Percentiles rank a stretch among this genome's conserved stretches.
Evolutionary conservation across 1,140 invertebrate genomes (phyloP).

Genomic region (Calliopsis andreniformis): DNA sequence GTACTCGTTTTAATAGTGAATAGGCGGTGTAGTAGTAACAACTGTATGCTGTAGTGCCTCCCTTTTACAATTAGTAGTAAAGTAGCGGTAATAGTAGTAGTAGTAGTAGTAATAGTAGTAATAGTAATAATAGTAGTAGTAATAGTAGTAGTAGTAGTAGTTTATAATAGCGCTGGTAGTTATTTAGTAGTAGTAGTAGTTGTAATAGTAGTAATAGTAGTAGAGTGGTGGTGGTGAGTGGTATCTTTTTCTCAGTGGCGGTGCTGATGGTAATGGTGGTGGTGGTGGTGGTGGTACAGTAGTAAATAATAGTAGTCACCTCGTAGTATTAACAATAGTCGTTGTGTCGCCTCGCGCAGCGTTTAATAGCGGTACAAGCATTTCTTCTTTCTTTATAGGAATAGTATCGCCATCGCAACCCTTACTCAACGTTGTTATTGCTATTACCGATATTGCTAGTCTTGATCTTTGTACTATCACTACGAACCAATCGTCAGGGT

Average conservation of each 20-base stretch:
- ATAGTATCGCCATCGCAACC: constrained; percentile 30
- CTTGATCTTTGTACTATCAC: constrained; percentile 57
- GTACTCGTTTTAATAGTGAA: constrained; percentile 25
- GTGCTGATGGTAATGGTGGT: constrained; percentile 49
- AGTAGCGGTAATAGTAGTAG: constrained; percentile 63
- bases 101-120: constrained; percentile 45
- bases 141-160: constrained; percentile 54
- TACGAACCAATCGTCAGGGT: constrained; percentile 50
- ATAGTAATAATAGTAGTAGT: constrained; percentile 45
- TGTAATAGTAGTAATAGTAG: constrained; percentile 41
- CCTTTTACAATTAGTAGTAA: constrained; percentile 54
- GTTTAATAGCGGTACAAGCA: constrained; percentile 44
- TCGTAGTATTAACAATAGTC: constrained; percentile 47
- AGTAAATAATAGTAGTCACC: constrained; percentile 38
- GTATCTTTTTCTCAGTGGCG: constrained; percentile 2
- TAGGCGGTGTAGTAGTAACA: constrained; percentile 52
- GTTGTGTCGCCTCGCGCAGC: constrained; percentile 15
- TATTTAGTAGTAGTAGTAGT: constrained; percentile 45
- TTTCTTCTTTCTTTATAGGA: constrained; percentile 27
- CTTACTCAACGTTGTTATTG: constrained; percentile 20
- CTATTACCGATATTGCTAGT: constrained; percentile 39
- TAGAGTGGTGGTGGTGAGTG: constrained; percentile 39
- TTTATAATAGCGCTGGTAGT: constrained; percentile 51
- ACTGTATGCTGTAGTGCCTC: constrained; percentile 23
- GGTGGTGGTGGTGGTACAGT: constrained; percentile 41